Evolutionary conservation across 2,888 invertebrate genomes (phyloP).

Genomic region (Diarsia dahlii): DNA sequence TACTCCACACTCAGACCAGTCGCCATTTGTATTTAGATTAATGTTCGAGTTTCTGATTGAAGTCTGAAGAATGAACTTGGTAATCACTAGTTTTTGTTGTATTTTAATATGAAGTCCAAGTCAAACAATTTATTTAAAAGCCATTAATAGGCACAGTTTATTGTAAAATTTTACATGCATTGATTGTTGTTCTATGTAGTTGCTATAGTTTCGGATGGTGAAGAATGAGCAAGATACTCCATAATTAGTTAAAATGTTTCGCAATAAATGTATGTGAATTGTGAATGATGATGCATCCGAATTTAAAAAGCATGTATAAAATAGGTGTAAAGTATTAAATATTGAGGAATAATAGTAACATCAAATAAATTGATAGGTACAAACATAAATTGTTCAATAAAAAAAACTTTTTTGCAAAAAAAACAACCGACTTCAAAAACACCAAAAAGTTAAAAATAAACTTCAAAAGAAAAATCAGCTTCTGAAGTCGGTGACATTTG

Average conservation of each 20-base stretch:
- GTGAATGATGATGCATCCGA: not conserved
- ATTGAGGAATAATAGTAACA: not conserved
- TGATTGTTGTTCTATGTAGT: not conserved
- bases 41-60: constrained; percentile 26
- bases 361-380: not conserved
- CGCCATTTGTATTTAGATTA: constrained; percentile 21
- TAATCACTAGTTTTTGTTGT: not conserved
- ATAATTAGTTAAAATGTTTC: not conserved
- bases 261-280: not conserved
- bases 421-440: too few species aligned
- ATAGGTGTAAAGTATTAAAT: not conserved
- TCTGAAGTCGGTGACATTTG: too few species aligned
- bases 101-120: too few species aligned
- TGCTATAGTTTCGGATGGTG: not conserved
- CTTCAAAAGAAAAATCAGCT: too few species aligned
- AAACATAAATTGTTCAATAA: not conserved
- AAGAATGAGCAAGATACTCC: not conserved
- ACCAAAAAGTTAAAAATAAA: too few species aligned
- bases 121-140: not conserved
- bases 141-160: not conserved
- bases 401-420: too few species aligned
- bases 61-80: not conserved
- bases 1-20: constrained; percentile 36
- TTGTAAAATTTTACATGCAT: not conserved
- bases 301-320: not conserved